Conservation (phyloP, 1,140 invertebrate genomes). For the Zaprionus nigranus region DNA sequence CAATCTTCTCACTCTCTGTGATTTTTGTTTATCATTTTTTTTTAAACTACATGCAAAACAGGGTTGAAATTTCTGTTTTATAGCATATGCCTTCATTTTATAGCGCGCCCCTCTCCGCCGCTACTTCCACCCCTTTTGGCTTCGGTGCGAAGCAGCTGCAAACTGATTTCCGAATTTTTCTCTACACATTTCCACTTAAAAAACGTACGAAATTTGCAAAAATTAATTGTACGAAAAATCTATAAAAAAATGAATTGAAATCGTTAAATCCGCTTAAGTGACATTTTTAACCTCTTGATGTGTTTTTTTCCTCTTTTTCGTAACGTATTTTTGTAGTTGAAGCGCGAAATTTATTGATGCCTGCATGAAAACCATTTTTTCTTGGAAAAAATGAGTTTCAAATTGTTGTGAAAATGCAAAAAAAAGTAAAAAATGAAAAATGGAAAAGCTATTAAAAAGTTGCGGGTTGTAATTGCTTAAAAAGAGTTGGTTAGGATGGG, state of each 20-base stretch:
- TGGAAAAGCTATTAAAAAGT: conserved; percentile 48
- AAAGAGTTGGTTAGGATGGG: neutral
- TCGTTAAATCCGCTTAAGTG: conserved; percentile 67
- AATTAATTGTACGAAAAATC: conserved; percentile 64
- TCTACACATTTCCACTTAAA: conserved; percentile 56
- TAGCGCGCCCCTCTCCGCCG: neutral
- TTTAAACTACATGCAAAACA: conserved; percentile 62
- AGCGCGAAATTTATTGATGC: conserved; percentile 47
- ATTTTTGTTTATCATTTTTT: conserved; percentile 67
- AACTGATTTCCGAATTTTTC: conserved; percentile 26
- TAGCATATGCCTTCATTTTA: conserved; percentile 55
- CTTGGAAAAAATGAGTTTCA: conserved; percentile 47
- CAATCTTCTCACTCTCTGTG: neutral
- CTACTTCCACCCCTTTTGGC: conserved; percentile 65
- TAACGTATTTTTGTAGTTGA: conserved; percentile 65
- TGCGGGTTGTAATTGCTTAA: conserved; percentile 36
- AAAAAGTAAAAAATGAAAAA: conserved; percentile 19
- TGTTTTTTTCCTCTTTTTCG: conserved; percentile 38
- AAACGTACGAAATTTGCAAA: conserved; percentile 43
- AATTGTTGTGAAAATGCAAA: conserved; percentile 47
- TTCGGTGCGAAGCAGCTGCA: conserved; percentile 56
- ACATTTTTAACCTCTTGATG: conserved; percentile 76
- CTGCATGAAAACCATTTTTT: conserved; percentile 60
- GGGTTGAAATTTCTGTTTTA: conserved; percentile 65
- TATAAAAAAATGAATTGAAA: conserved; percentile 9